Conservation (phyloP, 64 coral and sea anemone species). For the Pocillopora verrucosa region DNA sequence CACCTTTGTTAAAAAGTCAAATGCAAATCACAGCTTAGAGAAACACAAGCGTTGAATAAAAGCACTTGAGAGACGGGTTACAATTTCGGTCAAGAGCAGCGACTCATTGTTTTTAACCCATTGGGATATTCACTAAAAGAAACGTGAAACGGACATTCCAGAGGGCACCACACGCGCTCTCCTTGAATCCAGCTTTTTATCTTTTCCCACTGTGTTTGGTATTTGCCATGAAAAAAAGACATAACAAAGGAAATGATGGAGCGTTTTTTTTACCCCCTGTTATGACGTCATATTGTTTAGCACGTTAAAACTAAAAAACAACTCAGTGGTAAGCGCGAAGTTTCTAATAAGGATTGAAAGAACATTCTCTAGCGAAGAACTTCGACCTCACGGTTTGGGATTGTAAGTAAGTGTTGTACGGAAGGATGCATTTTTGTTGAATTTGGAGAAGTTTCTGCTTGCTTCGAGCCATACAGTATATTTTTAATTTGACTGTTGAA, state of each 20-base stretch:
- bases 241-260: conserved; percentile 29
- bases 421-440: background rate
- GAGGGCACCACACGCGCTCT: background rate
- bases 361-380: background rate
- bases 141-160: background rate
- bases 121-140: background rate
- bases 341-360: background rate
- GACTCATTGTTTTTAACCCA: background rate
- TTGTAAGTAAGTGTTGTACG: background rate
- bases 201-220: conserved; percentile 29
- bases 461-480: background rate
- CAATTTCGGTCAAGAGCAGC: background rate
- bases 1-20: conserved; percentile 4
- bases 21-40: conserved; percentile 10
- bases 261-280: conserved; percentile 25
- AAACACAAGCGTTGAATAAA: conserved; percentile 5
- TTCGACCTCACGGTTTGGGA: too few species aligned
- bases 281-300: conserved; percentile 42
- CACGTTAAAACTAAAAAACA: background rate
- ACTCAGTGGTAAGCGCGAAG: background rate
- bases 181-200: background rate
- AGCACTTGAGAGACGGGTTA: conserved; percentile 3
- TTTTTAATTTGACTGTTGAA: background rate
- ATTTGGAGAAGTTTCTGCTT: background rate
- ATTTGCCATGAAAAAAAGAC: conserved; percentile 22